A percentile compares a stretch with the other conserved stretches of the same genome.
These are phyloP conservation scores for Apogon hyalosoma DNA, from an alignment of 2,797 vertebrate genomes.

Conservation along the genomic window DNA sequence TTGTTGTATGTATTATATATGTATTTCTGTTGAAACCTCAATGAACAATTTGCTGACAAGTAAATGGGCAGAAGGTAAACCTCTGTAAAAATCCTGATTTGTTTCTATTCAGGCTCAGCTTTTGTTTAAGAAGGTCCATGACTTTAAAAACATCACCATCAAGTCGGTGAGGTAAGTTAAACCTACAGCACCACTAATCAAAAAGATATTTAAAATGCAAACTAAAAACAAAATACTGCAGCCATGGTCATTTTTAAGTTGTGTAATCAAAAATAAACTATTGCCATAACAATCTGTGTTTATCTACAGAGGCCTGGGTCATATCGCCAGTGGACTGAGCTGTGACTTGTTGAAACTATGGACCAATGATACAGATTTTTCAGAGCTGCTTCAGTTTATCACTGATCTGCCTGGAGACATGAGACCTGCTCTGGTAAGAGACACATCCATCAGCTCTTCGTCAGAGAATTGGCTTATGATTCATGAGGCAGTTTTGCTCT, in stretches of 20 bases:
- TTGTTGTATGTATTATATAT: no score
- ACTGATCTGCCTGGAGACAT: conserved; percentile 81
- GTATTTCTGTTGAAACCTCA: no score
- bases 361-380: conserved; percentile 83
- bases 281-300: conserved; percentile 13
- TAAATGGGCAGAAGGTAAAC: not conserved
- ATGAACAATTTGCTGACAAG: not conserved
- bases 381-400: conserved; percentile 84
- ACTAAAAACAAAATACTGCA: not conserved
- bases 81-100: not conserved
- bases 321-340: conserved; percentile 86
- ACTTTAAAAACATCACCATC: conserved; percentile 74
- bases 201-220: not conserved
- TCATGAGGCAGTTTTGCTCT: not conserved
- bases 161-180: conserved; percentile 75
- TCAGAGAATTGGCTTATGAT: not conserved
- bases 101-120: conserved; percentile 80
- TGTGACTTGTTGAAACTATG: conserved; percentile 86
- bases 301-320: conserved; percentile 84
- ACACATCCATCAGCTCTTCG: not conserved
- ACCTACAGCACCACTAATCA: conserved; percentile 13
- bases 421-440: conserved; percentile 88
- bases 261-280: conserved; percentile 1
- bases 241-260: conserved; percentile 7
- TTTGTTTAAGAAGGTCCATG: conserved; percentile 78